A percentile compares a stretch with the other conserved stretches of the same genome.
These are phyloP conservation scores for Darevskia nairensis DNA, from an alignment of 2,797 vertebrate species.

Conservation along the genomic window DNA sequence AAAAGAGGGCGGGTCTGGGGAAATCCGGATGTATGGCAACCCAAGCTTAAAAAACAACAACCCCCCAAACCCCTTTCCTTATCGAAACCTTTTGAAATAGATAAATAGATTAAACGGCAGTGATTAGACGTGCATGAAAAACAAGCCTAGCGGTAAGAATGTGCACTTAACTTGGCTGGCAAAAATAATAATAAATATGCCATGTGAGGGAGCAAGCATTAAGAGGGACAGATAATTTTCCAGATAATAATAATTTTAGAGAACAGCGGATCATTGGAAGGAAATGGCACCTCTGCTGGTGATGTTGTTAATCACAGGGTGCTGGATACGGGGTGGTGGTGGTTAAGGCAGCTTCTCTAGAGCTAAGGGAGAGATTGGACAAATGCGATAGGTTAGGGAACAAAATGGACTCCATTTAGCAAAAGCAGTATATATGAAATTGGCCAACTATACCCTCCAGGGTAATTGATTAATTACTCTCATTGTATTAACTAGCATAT, in stretches of 20 bases:
- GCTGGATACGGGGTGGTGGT: too few relatives aligned
- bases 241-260: too few relatives aligned
- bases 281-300: accelerated
- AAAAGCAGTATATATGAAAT: accelerated
- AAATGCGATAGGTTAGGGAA: not conserved
- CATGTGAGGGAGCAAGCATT: not conserved
- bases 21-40: too few relatives aligned
- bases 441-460: slow-evolving; percentile 10
- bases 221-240: not conserved
- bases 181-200: not conserved
- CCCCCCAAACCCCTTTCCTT: too few relatives aligned
- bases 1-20: too few relatives aligned
- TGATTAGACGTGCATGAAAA: not conserved
- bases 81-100: not conserved
- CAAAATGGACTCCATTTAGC: not conserved
- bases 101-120: not conserved
- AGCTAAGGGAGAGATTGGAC: not conserved
- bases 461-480: slow-evolving; percentile 68
- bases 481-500: slow-evolving; percentile 59
- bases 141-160: not conserved
- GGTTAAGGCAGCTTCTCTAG: not conserved
- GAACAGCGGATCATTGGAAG: not conserved
- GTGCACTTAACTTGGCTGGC: not conserved
- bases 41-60: too few relatives aligned
- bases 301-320: not conserved